Evolutionary conservation across 2,113 vertebrate species (phyloP), one percentile per base, ranked within the genome.

Genomic region (Cyprinodon brontotheroides): DNA sequence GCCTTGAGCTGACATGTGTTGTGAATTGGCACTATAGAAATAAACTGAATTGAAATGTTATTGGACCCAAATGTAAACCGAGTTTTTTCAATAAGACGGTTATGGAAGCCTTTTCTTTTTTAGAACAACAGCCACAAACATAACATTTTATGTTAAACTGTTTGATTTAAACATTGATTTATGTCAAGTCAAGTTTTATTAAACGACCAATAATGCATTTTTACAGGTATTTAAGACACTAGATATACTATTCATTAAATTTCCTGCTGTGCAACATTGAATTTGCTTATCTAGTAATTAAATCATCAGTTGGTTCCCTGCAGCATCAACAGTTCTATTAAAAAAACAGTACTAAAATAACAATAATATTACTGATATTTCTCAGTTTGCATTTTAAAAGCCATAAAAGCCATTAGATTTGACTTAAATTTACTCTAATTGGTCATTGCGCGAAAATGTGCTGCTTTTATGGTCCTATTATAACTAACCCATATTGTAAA

Each of bases 371-470:
- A 62, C 50, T 47, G 61, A 47, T 66, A 68, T 13, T 20, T 68
- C 43, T 48, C 70, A 60, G 70, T 85, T 77, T 78, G 9, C 43
- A 68, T 43, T 29, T 29, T 29, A 29, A 29, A 29, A 29, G 29
- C 29, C 29, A 37, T 57, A 79, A 77, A 69, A 39, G 48, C 41
- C 48, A 80, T 82, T 80, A 79, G 65, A 81, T 70, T 79, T 75
- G 3, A 17, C 78, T 65, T 66, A 72, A 45, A 89, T 85, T 85
- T 53, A 0, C 59, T 85, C 64, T 84, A 87, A 91, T 82, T 73
- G 53, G 61, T 78, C 65, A 65, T 63, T 71, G 78, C 47, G 70
- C 15, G 65, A 48, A 10, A 48, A 61, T 77, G 83, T 75, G 11
- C 40, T 61, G 72, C 45, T 67, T 86, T 88, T 65, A 85, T 80